Evolutionary conservation across 2,888 invertebrate species (phyloP).

Genomic region (Sycophila texana): DNA sequence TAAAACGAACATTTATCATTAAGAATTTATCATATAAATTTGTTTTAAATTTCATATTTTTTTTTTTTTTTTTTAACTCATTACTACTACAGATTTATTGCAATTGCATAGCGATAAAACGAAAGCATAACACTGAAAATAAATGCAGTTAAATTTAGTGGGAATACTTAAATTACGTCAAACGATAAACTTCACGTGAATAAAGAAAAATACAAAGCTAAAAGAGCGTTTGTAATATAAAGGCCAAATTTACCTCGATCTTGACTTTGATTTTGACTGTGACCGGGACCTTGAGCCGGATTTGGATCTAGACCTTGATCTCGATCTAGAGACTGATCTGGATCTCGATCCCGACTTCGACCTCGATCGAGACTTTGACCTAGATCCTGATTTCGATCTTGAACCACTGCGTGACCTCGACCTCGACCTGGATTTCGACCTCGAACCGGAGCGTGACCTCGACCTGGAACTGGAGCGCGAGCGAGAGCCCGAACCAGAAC

Average conservation of each 20-base stretch:
- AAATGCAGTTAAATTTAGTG: not conserved
- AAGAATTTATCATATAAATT: not conserved
- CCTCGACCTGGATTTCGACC: slow-evolving; percentile 47
- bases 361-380: slow-evolving; percentile 73
- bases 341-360: slow-evolving; percentile 69
- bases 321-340: slow-evolving; percentile 69
- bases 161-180: too few species aligned
- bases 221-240: too few species aligned
- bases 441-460: slow-evolving; percentile 50
- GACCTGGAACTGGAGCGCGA: slow-evolving; percentile 69
- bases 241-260: slow-evolving; percentile 60
- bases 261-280: slow-evolving; percentile 63
- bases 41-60: not conserved
- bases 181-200: too few species aligned
- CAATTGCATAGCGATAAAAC: too few species aligned
- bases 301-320: slow-evolving; percentile 60
- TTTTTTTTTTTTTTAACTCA: not conserved
- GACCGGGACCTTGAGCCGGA: slow-evolving; percentile 49
- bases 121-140: too few species aligned
- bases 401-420: slow-evolving; percentile 54
- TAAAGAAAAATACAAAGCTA: too few species aligned
- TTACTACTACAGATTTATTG: too few species aligned
- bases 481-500: slow-evolving; percentile 70
- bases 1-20: not conserved
- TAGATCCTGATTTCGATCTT: slow-evolving; percentile 66